Evolutionary conservation across 2,888 invertebrate genomes (phyloP).

Genomic region (Heliconius ethilla): DNA sequence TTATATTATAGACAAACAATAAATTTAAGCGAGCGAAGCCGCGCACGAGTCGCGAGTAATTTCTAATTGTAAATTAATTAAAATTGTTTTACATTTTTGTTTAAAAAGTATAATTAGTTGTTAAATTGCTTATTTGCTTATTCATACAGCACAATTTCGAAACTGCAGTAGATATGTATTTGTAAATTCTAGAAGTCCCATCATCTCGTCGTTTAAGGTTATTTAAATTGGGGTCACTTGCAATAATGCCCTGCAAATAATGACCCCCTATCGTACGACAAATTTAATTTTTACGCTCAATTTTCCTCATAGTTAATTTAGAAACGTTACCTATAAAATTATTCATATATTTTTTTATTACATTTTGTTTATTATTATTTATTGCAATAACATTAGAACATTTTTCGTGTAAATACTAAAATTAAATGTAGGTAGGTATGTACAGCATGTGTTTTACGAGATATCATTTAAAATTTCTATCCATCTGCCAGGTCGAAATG

Average conservation of each 20-base stretch:
- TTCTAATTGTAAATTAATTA: too few relatives aligned
- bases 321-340: background rate
- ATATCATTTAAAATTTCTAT: slow-evolving; percentile 3
- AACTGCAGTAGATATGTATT: background rate
- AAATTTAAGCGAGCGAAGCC: too few relatives aligned
- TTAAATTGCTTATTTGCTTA: too few relatives aligned
- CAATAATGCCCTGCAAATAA: slow-evolving; percentile 3
- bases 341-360: background rate
- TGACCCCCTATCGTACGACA: background rate
- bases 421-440: background rate
- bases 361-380: background rate
- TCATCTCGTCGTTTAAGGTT: background rate
- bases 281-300: background rate
- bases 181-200: background rate
- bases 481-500: slow-evolving; percentile 10
- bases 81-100: too few relatives aligned
- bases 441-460: slow-evolving; percentile 12
- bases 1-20: too few relatives aligned
- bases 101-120: too few relatives aligned
- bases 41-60: too few relatives aligned
- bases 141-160: too few relatives aligned
- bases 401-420: background rate
- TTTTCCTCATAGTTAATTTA: background rate
- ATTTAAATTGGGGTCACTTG: slow-evolving; percentile 3
- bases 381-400: background rate